Base-by-base conservation (phyloP, 2,888 invertebrate genomes). In the Cyclophora punctaria region DNA sequence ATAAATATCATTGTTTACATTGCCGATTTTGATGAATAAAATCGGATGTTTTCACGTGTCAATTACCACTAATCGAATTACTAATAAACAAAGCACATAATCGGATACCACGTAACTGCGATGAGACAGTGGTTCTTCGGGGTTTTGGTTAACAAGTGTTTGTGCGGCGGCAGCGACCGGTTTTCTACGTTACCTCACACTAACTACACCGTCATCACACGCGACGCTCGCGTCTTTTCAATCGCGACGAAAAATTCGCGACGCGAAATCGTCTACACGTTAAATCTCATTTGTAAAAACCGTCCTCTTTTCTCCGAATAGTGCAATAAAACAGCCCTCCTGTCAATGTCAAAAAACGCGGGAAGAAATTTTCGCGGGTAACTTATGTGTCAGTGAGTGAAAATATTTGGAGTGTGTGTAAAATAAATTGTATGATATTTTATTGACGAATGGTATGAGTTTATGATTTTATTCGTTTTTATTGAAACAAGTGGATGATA, bases 141-240 rank as follows among this genome's bases (percentile, higher is more conserved):
- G 49, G 42, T 56, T 59, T 58, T 46, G 52, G 52, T 56, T 56
- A 59, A 61, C 59, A 56, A 51, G 50, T 52, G 55, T 50, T 56
- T 50, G 51, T 35, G 62, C 64, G 67, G 70, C 75, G 70, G 61
- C 69, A 67, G 69, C 67, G 69, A 63, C 62, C 60, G 59, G 59
- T 71, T 78, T 77, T 74, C 77, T 70, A 70, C 61, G 72, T 75
- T 74, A 74, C 67, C 69, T 69, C 70, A 62, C 75, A 84, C 80
- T 80, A 67, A 73, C 78, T 73, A 67, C 69, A 59, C 57, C 73
- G 78, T 60, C 73, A 63, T 59, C 58, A 76, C 81, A 80, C 82
- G 83, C 83, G 83, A 80, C 84, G 83, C 84, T 75, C 84, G 83
- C 77, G 69, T 76, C 71, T 68, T 66, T 57, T 49, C 58, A 71